phyloP scores from a whole-genome alignment of 2,888 invertebrate genomes.

The Pandemis corylana region DNA sequence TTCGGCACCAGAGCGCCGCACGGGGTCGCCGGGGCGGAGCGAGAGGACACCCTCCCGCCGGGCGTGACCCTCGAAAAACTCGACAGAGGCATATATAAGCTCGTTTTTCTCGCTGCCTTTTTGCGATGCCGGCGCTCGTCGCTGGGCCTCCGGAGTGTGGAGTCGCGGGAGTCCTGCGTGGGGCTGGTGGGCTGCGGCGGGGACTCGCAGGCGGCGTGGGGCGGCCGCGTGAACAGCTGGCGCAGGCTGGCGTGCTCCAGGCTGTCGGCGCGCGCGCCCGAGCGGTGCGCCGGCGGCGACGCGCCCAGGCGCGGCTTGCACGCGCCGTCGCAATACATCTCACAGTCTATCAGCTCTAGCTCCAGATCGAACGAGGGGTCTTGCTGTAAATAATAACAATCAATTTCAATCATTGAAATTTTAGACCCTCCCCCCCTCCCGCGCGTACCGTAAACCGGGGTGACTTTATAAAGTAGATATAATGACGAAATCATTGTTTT shows the following conservation, averaged over 20 bases:
- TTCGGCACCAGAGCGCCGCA: conserved; percentile 88
- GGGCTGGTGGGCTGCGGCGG: conserved; percentile 94
- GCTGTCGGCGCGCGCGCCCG: conserved; percentile 62
- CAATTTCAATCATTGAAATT: too few relatives aligned
- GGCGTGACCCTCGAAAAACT: conserved; percentile 71
- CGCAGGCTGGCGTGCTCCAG: conserved; percentile 67
- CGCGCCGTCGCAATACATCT: conserved; percentile 72
- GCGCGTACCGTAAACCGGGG: too few relatives aligned
- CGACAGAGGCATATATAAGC: conserved; percentile 88
- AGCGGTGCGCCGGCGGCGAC: conserved; percentile 67
- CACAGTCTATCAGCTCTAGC: conserved; percentile 74
- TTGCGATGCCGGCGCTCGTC: conserved; percentile 83
- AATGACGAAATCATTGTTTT: too few relatives aligned
- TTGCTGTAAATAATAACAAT: conserved; percentile 49
- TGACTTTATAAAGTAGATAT: too few relatives aligned
- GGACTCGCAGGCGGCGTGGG: conserved; percentile 80
- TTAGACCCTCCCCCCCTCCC: too few relatives aligned
- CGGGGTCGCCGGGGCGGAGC: conserved; percentile 93
- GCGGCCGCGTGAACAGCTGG: conserved; percentile 60
- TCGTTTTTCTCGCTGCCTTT: conserved; percentile 84
- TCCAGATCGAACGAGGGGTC: conserved; percentile 72
- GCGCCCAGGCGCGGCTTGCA: conserved; percentile 72
- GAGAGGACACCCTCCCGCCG: conserved; percentile 87
- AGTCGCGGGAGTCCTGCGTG: conserved; percentile 87
- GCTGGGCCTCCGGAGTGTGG: conserved; percentile 87